A percentile compares a stretch with the other conserved stretches of the same genome.
Conservation (phyloP, 53 echinoderm and acorn worm species). For the Mesocentrotus franciscanus region DNA sequence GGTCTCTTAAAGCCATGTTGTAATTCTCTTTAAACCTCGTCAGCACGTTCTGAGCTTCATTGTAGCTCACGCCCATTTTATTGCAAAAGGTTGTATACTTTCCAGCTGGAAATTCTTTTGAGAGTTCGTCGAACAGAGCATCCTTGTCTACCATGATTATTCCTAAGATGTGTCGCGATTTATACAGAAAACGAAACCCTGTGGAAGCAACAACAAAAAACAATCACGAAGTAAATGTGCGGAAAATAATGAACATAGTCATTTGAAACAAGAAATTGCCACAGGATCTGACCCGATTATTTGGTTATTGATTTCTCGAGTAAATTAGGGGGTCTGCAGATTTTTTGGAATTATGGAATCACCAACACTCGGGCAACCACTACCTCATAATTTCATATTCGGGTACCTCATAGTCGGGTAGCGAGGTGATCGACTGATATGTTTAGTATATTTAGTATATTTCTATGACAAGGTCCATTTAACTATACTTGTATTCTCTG, state of each 20-base stretch:
- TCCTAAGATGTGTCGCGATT: neutral
- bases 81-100: neutral
- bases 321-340: neutral
- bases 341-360: too few relatives aligned
- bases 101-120: neutral
- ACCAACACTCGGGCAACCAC: too few relatives aligned
- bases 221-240: neutral
- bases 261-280: too few relatives aligned
- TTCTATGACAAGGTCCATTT: too few relatives aligned
- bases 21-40: neutral
- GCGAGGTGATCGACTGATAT: too few relatives aligned
- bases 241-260: neutral
- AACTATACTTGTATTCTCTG: too few relatives aligned
- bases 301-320: neutral
- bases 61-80: neutral
- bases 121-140: slow-evolving; percentile 11
- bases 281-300: neutral
- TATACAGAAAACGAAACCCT: neutral
- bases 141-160: neutral
- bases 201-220: neutral
- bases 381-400: too few relatives aligned
- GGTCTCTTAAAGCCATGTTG: neutral
- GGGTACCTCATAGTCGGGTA: too few relatives aligned
- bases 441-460: too few relatives aligned
- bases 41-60: neutral